Base-by-base conservation (phyloP, 92 coral and sea anemone genomes). In the Actinernus sp. region DNA sequence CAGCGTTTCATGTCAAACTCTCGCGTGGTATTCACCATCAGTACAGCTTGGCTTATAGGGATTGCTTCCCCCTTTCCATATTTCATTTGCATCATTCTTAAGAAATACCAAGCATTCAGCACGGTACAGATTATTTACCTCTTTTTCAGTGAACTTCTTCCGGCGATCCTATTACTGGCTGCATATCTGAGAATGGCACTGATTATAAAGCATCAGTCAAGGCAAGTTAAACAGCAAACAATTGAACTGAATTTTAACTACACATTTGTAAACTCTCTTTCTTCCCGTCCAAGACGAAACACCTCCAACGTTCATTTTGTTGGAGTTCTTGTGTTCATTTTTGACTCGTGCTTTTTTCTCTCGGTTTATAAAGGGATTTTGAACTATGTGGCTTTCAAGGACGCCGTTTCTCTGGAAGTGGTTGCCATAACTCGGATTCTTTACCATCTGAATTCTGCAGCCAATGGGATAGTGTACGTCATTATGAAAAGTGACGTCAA, bases 371-470 rank as follows among this genome's bases (percentile, higher is more conserved):
- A 45, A 18, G 52, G 52, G 19, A 9, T 12, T 12, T 12, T 45
- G 4, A 45, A 45, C 52, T 45, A 45, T 23, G 52, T 45, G 52
- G 5, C 10, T 4, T 45, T 45, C 21, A 8, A 18, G 21, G 21
- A 45, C 10, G n/a, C n/a, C n/a, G 52, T 45, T 4, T 23, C 52
- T 7, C 18, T 4, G 10, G 17, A 45, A 45, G 52, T 45, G 4
- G 19, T 45, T 45, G 52, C 52, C 10, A 23, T 45, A 17, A 23
- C 52, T 9, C 8, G 52, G 5, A 45, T 45, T 18, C 19, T 45
- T 9, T 45, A 45, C 52, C 52, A 45, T 45, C 18, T 45, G 21
- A 45, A 45, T 18, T 6, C 11, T 17, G 52, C 52, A 45, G 52
- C 52, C 4, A 45, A 45, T 23, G 10, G 52, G 5, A 18, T 45